Evolutionary conservation across 2,797 vertebrate genomes (phyloP).

Genomic region (Sparus aurata): DNA sequence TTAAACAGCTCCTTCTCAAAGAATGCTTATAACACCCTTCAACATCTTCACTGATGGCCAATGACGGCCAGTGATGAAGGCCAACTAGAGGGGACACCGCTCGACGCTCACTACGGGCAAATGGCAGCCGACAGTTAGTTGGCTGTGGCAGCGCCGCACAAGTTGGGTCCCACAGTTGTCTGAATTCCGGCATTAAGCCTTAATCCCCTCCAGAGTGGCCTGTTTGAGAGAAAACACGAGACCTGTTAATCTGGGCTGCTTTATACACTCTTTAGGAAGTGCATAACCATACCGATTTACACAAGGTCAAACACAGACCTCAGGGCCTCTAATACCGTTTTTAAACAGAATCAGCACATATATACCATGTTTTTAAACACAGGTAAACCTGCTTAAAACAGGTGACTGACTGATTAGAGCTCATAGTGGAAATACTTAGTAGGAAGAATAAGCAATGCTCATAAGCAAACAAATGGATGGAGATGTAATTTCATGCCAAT

Average conservation of each 20-base stretch:
- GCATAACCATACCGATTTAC: conserved; percentile 33
- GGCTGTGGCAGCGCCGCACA: conserved; percentile 20
- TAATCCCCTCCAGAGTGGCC: conserved; percentile 59
- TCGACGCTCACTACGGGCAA: background rate
- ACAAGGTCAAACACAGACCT: conserved; percentile 8
- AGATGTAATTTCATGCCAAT: no score
- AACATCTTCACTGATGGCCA: no score
- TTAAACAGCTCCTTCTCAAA: background rate
- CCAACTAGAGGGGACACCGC: background rate
- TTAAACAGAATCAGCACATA: no score
- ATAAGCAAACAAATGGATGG: no score
- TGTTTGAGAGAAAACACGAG: conserved; percentile 76
- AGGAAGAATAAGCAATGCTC: no score
- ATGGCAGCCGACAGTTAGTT: background rate
- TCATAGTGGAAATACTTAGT: no score
- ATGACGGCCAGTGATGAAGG: background rate
- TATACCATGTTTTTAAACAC: no score
- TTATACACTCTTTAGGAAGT: conserved; percentile 63
- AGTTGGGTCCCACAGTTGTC: conserved; percentile 18
- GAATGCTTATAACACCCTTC: background rate
- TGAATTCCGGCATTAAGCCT: conserved; percentile 50
- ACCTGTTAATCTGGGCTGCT: conserved; percentile 70
- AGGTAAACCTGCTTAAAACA: no score
- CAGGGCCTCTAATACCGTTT: background rate
- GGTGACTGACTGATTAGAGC: no score